phyloP scores from a whole-genome alignment of 1,140 invertebrate genomes.

The Mya arenaria region DNA sequence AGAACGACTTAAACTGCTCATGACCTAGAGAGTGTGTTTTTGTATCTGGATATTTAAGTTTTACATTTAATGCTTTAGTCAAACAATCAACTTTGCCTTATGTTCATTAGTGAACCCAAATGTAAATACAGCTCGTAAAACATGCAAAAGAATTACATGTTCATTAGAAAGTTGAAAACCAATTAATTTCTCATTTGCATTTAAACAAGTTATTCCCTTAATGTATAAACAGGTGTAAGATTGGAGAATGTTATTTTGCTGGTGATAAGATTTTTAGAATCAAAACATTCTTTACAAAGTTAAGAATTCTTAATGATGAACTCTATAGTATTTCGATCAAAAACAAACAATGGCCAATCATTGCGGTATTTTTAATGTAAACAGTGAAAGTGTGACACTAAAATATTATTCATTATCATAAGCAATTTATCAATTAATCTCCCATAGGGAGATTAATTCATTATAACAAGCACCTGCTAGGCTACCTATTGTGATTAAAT shows the following conservation, averaged over 20 bases:
- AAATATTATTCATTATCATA: conserved; percentile 30
- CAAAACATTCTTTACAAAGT: too few relatives aligned
- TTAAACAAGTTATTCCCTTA: background rate
- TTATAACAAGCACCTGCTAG: conserved; percentile 24
- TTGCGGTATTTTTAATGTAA: conserved; percentile 10
- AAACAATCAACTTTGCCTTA: too few relatives aligned
- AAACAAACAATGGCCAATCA: conserved; percentile 24
- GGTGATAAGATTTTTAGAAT: too few relatives aligned
- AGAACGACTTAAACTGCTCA: too few relatives aligned
- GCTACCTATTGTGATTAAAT: background rate
- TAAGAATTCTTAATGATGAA: background rate
- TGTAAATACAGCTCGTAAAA: too few relatives aligned
- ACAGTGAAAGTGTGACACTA: conserved; percentile 41
- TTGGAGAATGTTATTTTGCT: background rate
- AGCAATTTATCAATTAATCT: conserved; percentile 43
- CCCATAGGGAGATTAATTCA: conserved; percentile 12
- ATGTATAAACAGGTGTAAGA: background rate
- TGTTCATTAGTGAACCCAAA: too few relatives aligned
- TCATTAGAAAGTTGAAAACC: too few relatives aligned
- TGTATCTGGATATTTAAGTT: too few relatives aligned
- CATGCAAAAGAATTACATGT: too few relatives aligned
- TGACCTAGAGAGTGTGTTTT: too few relatives aligned
- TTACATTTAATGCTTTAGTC: too few relatives aligned
- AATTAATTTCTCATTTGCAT: background rate
- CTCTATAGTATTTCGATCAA: background rate